A percentile compares a stretch with the other conserved stretches of the same genome.
These are phyloP conservation scores for Limnephilus marmoratus DNA, from an alignment of 2,888 invertebrate species.

Conservation along the genomic window DNA sequence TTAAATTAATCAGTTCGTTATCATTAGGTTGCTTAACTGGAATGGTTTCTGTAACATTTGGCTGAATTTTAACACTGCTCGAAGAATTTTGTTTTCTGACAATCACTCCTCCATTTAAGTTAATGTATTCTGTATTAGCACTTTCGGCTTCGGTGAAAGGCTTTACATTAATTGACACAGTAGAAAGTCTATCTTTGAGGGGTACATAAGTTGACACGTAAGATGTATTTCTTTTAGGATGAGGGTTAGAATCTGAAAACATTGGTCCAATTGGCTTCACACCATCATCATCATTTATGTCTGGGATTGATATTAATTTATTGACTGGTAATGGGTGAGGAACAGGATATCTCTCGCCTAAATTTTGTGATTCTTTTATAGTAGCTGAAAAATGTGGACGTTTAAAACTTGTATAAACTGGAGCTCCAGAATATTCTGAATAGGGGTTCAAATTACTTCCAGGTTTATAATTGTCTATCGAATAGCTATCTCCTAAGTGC, in stretches of 20 bases:
- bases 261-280: conserved; percentile 19
- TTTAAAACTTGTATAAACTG: conserved; percentile 83
- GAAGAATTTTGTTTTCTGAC: conserved; percentile 71
- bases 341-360: conserved; percentile 80
- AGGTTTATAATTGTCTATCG: conserved; percentile 25
- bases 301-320: conserved; percentile 76
- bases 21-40: conserved; percentile 63
- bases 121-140: conserved; percentile 71
- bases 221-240: not conserved
- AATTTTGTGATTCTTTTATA: conserved; percentile 79
- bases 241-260: not conserved
- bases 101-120: conserved; percentile 75
- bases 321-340: conserved; percentile 84
- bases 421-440: conserved; percentile 70
- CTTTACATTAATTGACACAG: conserved; percentile 73
- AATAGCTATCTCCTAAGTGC: conserved; percentile 15
- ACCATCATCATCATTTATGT: conserved; percentile 67
- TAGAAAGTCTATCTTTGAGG: conserved; percentile 76
- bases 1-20: conserved; percentile 68
- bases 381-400: conserved; percentile 81
- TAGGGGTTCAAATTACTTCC: conserved; percentile 46
- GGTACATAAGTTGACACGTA: conserved; percentile 69
- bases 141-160: conserved; percentile 71
- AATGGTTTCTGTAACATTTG: conserved; percentile 38
- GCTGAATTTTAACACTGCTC: conserved; percentile 48